phyloP scores from a whole-genome alignment of 2,113 vertebrate genomes.

The Octodon degus region DNA sequence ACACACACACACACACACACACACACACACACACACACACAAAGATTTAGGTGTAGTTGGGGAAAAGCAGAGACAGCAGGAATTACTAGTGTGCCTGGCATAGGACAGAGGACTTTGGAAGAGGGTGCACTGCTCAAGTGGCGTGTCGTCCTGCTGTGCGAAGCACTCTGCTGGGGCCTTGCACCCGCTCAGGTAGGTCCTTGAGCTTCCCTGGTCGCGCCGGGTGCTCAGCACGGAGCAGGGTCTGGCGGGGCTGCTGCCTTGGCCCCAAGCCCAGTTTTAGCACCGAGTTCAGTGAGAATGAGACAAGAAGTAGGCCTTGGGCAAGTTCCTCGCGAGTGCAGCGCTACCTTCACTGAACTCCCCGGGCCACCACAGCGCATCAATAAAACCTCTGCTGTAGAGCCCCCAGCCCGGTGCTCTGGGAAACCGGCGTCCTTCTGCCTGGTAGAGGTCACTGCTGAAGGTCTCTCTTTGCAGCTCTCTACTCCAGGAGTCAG shows the following conservation, averaged over 20 bases:
- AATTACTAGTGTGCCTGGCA: background rate
- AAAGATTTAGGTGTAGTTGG: background rate
- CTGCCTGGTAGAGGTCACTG: background rate
- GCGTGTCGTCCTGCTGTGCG: accelerated
- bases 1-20: no score
- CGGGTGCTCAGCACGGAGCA: background rate
- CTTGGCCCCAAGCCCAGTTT: background rate
- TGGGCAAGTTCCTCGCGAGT: background rate
- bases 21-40: no score
- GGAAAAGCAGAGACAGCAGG: background rate
- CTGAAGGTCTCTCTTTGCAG: background rate
- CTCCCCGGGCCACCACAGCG: no score
- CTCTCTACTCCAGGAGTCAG: background rate
- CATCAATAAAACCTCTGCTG: accelerated
- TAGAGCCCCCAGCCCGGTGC: background rate
- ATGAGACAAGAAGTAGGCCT: background rate
- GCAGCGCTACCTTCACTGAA: accelerated
- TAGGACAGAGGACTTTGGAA: background rate
- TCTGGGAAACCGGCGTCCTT: background rate
- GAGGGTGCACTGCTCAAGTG: background rate
- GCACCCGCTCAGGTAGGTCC: background rate
- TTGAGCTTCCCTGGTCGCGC: background rate
- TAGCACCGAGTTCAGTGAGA: background rate
- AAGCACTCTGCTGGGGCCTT: background rate
- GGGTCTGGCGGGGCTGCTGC: background rate